Conservation (phyloP, 2,797 vertebrate genomes). For the Steatocranus sp. region DNA sequence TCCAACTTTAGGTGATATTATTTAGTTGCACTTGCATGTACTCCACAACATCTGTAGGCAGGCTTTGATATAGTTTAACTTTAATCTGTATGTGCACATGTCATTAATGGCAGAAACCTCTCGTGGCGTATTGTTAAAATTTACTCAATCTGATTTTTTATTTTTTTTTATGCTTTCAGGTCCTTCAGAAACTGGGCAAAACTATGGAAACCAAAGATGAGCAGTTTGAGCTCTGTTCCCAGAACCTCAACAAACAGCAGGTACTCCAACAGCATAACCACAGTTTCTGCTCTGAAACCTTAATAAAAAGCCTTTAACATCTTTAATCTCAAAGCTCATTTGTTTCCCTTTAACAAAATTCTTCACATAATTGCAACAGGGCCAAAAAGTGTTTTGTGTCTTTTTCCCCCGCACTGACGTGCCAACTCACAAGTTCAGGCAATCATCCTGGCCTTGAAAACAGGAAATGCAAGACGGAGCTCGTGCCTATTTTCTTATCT, state of each 20-base stretch:
- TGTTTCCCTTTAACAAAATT: neutral
- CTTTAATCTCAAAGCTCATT: neutral
- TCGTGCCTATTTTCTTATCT: neutral
- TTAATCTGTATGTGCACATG: neutral
- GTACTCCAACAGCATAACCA: conserved; percentile 50
- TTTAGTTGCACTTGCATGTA: rapidly evolving
- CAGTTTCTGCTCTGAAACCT: neutral
- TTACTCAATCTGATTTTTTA: neutral
- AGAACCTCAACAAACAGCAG: conserved; percentile 90
- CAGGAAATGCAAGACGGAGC: conserved; percentile 10
- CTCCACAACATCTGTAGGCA: neutral
- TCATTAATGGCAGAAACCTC: neutral
- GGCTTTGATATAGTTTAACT: rapidly evolving
- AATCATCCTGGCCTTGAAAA: conserved; percentile 17
- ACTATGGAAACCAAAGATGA: conserved; percentile 93
- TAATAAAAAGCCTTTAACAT: neutral
- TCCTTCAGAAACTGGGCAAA: conserved; percentile 93
- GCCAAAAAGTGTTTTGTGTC: neutral
- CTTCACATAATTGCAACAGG: neutral
- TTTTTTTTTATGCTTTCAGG: conserved; percentile 65
- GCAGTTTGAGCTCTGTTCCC: conserved; percentile 86
- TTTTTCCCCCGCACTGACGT: neutral
- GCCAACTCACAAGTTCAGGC: conserved; percentile 16
- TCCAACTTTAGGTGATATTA: neutral
- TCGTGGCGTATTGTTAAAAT: rapidly evolving